These are phyloP conservation scores for Lasius fuliginosus DNA, from an alignment of 2,888 invertebrate species.

Conservation along the genomic window DNA sequence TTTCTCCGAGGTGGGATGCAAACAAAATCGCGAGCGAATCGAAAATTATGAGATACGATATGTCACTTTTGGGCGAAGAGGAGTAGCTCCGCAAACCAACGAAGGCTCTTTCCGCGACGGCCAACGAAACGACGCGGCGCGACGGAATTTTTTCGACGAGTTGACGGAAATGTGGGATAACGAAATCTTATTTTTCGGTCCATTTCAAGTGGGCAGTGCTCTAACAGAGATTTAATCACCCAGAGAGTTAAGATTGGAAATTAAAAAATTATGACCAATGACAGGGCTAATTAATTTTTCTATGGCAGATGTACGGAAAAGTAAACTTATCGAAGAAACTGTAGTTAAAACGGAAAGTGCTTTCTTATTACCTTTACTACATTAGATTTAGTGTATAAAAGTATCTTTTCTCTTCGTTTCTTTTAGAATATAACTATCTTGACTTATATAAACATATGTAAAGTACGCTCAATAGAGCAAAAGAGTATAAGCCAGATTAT, in stretches of 20 bases:
- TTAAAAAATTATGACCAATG: slow-evolving; percentile 26
- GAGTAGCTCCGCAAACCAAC: neutral
- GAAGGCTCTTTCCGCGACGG: slow-evolving; percentile 5
- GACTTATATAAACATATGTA: neutral
- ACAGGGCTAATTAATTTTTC: slow-evolving; percentile 26
- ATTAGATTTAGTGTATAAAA: neutral
- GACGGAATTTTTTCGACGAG: slow-evolving; percentile 52
- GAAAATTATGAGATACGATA: slow-evolving; percentile 63
- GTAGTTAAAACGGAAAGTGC: neutral
- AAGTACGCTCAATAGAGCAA: neutral
- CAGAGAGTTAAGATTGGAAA: slow-evolving; percentile 19
- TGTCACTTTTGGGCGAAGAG: slow-evolving; percentile 53
- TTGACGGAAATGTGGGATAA: slow-evolving; percentile 35
- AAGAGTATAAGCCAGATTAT: neutral
- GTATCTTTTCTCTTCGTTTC: neutral
- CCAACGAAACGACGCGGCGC: slow-evolving; percentile 29
- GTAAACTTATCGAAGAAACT: neutral
- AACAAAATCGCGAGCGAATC: slow-evolving; percentile 60
- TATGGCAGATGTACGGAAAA: neutral
- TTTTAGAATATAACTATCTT: neutral
- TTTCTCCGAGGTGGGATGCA: slow-evolving; percentile 12
- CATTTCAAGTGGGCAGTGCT: slow-evolving; percentile 46
- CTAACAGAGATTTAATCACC: slow-evolving; percentile 42
- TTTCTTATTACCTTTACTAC: neutral
- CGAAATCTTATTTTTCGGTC: slow-evolving; percentile 55